phyloP scores from a whole-genome alignment of 2,797 vertebrate species.

The Melanotaenia boesemani region DNA sequence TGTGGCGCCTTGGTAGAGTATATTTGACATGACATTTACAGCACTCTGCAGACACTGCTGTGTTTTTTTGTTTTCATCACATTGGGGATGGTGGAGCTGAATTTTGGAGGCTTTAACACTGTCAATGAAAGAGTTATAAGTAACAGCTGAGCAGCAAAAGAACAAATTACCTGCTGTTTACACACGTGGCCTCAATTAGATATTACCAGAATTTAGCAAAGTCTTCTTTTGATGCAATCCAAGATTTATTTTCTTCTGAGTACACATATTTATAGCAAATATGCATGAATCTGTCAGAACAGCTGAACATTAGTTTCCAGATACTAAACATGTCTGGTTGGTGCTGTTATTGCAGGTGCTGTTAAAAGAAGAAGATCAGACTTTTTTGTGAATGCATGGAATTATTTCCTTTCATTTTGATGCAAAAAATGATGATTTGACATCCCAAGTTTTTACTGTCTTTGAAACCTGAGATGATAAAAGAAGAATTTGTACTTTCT shows the following conservation, averaged over 20 bases:
- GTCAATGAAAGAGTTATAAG: background rate
- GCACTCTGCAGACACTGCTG: background rate
- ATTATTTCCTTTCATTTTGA: background rate
- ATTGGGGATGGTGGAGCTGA: background rate
- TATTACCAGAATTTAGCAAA: background rate
- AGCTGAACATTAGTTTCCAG: conserved; percentile 4
- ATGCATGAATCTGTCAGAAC: background rate
- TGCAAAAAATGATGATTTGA: background rate
- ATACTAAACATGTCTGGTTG: background rate
- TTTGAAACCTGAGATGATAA: conserved; percentile 9
- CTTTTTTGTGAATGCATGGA: background rate
- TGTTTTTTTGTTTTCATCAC: no score
- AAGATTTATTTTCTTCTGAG: background rate
- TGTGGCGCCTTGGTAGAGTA: background rate
- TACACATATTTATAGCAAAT: conserved; percentile 1
- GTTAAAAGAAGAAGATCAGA: no score
- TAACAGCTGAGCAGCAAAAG: background rate
- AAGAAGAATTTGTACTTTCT: conserved; percentile 26
- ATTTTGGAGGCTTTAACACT: background rate
- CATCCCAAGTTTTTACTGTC: background rate
- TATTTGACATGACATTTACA: background rate
- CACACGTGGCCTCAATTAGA: background rate
- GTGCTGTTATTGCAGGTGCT: background rate
- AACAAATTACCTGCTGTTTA: background rate
- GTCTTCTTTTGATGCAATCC: conserved; percentile 9